A percentile compares a stretch with the other conserved stretches of the same genome.
Evolutionary conservation across 2,888 invertebrate species (phyloP).

Genomic region (Hydropsyche betteni): DNA sequence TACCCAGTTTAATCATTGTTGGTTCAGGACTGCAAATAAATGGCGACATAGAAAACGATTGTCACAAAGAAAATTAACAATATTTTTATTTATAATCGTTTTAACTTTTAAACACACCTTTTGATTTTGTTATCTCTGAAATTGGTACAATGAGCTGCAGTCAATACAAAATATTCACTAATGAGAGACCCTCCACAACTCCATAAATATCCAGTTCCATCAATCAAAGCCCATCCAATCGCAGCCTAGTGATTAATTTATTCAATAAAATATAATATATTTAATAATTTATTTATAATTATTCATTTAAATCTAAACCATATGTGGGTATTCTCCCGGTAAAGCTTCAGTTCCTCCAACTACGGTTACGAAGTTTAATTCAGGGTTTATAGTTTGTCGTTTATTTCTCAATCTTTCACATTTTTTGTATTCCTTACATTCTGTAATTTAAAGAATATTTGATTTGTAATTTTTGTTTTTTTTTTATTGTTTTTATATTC

Average conservation of each 20-base stretch:
- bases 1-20: constrained; percentile 11
- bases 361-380: constrained; percentile 55
- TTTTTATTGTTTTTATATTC: background rate
- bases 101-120: background rate
- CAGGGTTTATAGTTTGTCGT: background rate
- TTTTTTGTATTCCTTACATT: constrained; percentile 17
- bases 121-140: background rate
- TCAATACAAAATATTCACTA: constrained; percentile 61
- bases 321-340: constrained; percentile 72
- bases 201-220: constrained; percentile 16
- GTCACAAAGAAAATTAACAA: background rate
- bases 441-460: background rate
- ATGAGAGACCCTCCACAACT: constrained; percentile 66
- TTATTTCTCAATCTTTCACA: background rate
- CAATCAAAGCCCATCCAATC: constrained; percentile 11
- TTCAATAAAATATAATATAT: background rate
- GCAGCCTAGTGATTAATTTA: constrained; percentile 4
- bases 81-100: background rate
- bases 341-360: constrained; percentile 68
- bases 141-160: constrained; percentile 64
- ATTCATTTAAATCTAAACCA: constrained; percentile 60
- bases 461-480: background rate
- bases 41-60: background rate
- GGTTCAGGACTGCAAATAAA: background rate
- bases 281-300: background rate